Conservation (phyloP, 2,797 vertebrate genomes). For the Neostethus bicornis region DNA sequence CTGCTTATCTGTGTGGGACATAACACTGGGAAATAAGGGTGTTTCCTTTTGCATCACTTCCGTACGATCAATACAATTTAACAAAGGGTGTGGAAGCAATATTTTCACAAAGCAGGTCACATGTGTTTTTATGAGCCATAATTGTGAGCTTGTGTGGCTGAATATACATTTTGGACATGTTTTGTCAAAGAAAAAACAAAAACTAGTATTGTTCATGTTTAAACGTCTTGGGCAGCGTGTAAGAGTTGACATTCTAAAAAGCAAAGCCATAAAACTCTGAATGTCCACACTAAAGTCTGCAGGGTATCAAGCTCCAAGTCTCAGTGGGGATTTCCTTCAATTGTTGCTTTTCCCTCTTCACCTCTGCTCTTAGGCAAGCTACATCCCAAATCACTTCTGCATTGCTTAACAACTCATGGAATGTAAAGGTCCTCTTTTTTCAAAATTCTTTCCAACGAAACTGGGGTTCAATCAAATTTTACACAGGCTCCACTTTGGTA, state of each 20-base stretch:
- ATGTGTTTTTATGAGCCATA: background rate
- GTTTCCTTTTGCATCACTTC: slow-evolving; percentile 97
- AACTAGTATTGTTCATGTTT: slow-evolving; percentile 9
- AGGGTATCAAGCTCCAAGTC: slow-evolving; percentile 47
- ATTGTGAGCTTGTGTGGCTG: background rate
- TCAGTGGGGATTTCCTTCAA: slow-evolving; percentile 76
- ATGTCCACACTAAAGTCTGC: slow-evolving; percentile 21
- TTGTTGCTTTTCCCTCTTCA: slow-evolving; percentile 67
- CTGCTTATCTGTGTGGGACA: slow-evolving; percentile 93
- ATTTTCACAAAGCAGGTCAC: background rate
- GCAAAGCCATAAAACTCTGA: slow-evolving; percentile 17
- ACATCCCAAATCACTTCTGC: slow-evolving; percentile 14
- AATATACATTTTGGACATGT: background rate
- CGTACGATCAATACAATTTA: slow-evolving; percentile 79
- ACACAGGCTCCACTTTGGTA: no score
- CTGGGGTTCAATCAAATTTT: background rate
- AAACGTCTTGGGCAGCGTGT: slow-evolving; percentile 17
- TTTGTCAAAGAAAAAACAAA: no score
- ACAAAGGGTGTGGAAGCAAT: slow-evolving; percentile 69
- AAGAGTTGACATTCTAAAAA: slow-evolving; percentile 35
- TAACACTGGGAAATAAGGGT: slow-evolving; percentile 82
- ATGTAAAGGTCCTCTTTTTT: background rate
- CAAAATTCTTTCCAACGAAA: background rate
- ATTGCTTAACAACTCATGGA: background rate
- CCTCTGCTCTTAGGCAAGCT: slow-evolving; percentile 27